phyloP scores from a whole-genome alignment of 2,888 invertebrate species.

The Athrips mouffetella region DNA sequence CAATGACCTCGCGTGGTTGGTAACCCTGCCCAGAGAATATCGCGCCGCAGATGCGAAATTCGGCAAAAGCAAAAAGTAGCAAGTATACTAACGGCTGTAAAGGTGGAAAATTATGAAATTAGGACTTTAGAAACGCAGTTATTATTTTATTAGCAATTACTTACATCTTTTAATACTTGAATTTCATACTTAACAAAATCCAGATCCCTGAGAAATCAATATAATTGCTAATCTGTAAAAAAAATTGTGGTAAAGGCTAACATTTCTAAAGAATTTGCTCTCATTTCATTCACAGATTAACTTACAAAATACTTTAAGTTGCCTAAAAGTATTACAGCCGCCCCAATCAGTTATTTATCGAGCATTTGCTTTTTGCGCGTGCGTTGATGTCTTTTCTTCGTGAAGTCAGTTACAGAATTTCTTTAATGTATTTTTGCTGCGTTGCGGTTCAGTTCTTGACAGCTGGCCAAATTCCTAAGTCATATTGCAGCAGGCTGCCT shows the following conservation, averaged over 20 bases:
- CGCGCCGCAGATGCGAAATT: slow-evolving; percentile 15
- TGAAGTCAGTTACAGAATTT: neutral
- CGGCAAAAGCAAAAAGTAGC: neutral
- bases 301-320: neutral
- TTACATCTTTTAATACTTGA: neutral
- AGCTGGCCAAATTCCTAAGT: neutral
- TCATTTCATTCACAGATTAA: neutral
- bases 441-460: neutral
- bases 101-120: too few relatives aligned
- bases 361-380: neutral
- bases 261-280: too few relatives aligned
- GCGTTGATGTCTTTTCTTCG: slow-evolving; percentile 3
- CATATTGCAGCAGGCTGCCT: too few relatives aligned
- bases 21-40: slow-evolving; percentile 29
- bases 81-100: too few relatives aligned
- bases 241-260: too few relatives aligned
- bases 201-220: too few relatives aligned
- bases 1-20: slow-evolving; percentile 38
- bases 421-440: neutral
- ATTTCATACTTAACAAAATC: neutral
- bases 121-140: too few relatives aligned
- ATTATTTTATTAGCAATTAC: neutral
- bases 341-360: neutral
- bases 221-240: too few relatives aligned
- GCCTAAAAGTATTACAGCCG: neutral